Evolutionary conservation across 2,888 invertebrate genomes (phyloP).

Genomic region (Gryllus longicercus): DNA sequence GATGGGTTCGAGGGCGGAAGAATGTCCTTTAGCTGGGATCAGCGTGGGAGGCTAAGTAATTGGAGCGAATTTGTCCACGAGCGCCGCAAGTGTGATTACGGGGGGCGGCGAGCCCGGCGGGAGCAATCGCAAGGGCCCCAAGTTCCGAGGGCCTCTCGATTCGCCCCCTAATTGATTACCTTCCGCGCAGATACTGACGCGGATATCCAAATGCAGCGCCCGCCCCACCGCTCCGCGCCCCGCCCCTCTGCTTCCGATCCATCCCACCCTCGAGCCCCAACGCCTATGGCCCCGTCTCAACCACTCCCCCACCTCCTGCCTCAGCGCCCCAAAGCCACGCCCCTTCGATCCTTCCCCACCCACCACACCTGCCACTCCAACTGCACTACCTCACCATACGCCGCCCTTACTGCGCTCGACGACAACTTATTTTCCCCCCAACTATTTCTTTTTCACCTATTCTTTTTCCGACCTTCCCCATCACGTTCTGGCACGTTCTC

Average conservation of each 20-base stretch:
- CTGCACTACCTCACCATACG: no score
- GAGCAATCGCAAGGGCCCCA: not conserved
- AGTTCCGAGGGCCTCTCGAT: not conserved
- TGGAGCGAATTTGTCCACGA: slow-evolving; percentile 6
- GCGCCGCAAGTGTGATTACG: not conserved
- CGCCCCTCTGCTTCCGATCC: not conserved
- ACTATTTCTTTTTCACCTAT: no score
- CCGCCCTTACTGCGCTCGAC: no score
- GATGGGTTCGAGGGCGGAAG: not conserved
- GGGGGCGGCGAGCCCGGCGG: not conserved
- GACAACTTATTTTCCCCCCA: no score
- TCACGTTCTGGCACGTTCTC: no score
- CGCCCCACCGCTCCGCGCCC: not conserved
- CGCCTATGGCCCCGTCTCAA: not conserved
- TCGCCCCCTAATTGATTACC: not conserved
- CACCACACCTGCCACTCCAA: no score
- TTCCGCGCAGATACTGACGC: not conserved
- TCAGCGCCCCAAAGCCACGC: not conserved
- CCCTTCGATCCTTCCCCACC: not conserved
- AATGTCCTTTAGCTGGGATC: not conserved
- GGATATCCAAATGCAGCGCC: not conserved
- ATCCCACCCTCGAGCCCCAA: not conserved
- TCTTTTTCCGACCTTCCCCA: no score
- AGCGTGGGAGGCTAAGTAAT: not conserved
- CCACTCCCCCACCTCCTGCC: not conserved